Evolutionary conservation across 2,888 invertebrate genomes (phyloP), one percentile per base, ranked within the genome.

Genomic region (Diarsia brunnea): DNA sequence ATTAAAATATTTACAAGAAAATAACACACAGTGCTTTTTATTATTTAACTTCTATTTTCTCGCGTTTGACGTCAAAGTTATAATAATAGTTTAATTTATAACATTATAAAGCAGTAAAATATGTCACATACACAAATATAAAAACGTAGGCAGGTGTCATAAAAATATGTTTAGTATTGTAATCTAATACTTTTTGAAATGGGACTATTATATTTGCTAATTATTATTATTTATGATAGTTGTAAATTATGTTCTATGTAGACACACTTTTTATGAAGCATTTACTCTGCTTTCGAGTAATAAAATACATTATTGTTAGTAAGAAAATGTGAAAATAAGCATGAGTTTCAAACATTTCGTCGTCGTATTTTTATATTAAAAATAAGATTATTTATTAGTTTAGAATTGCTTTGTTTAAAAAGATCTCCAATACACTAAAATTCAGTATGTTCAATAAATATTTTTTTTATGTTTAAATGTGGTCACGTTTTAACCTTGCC

Each of bases 161-260:
- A 88, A 86, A 86, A 82, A 79, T 75, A 82, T 75, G 51, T 82
- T 86, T 79, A 87, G 76, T 83, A 78, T 79, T 82, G 86, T 84
- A 88, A 87, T 82, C 51, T 70, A 82, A 87, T 88, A 87, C 84
- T 75, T 86, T 87, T 73, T 69, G 75, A 72, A 84, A 87, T 86
- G 70, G 77, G 68, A 64, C 84, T 75, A 78, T 84, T 81, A 86
- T 79, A 68, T 78, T 86, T 71, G 75, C 79, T 86, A 87, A 87
- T 87, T 84, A 87, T 86, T 82, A 55, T 86, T 78, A 84, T 86
- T 86, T 86, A 86, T 86, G 74, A 73, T 19, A 24, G 51, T 61
- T 75, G 70, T 86, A 86, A 87, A 87, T 82, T 68, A 84, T 71
- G 31, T 75, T 70, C 16, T 60, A 65, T 61, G 70, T 68, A 61